Percentiles rank a stretch among this genome's conserved stretches.
Conservation (phyloP, 2,888 invertebrate species). For the Pharmacophagus antenor region DNA sequence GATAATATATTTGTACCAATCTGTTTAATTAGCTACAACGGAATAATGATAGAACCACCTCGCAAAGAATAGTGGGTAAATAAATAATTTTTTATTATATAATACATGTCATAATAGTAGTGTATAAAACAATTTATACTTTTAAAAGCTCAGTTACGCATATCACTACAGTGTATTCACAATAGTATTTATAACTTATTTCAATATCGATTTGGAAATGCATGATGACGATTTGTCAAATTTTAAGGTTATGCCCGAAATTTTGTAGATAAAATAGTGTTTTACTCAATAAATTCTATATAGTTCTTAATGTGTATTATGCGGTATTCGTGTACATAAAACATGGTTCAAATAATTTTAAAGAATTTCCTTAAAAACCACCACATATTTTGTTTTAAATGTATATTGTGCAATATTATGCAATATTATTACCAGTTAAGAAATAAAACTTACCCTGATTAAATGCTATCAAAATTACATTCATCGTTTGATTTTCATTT, state of each 20-base stretch:
- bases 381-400: neutral
- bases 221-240: neutral
- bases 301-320: neutral
- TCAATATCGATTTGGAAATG: slow-evolving; percentile 65
- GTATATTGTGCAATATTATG: neutral
- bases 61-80: slow-evolving; percentile 51
- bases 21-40: slow-evolving; percentile 77
- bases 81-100: slow-evolving; percentile 58
- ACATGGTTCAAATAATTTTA: neutral
- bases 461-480: neutral
- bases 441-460: slow-evolving; percentile 14
- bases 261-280: neutral
- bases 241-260: neutral
- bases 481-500: neutral
- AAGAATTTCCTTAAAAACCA: neutral
- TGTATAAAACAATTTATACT: slow-evolving; percentile 75
- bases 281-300: neutral
- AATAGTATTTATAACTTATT: slow-evolving; percentile 45
- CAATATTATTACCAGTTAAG: neutral
- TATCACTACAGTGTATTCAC: slow-evolving; percentile 79
- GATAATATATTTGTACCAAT: slow-evolving; percentile 57
- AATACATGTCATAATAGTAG: slow-evolving; percentile 50
- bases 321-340: neutral
- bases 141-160: slow-evolving; percentile 78
- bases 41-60: slow-evolving; percentile 56